These are phyloP conservation scores for Astropecten irregularis DNA, from an alignment of 53 echinoderm and acorn worm species.

Conservation along the genomic window DNA sequence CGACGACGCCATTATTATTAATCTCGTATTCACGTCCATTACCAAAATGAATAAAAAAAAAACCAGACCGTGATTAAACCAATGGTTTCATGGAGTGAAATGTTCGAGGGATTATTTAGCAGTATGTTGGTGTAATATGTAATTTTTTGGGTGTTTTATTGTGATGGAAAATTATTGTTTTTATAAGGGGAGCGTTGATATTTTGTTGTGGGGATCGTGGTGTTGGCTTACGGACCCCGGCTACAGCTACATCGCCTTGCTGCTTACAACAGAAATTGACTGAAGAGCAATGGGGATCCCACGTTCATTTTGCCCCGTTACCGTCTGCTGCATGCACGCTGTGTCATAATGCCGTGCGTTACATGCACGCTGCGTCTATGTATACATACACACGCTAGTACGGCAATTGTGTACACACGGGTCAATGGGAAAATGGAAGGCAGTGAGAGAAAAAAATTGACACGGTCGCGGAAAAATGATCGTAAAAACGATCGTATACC, in stretches of 20 bases:
- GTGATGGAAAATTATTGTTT: too few relatives aligned
- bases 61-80: too few relatives aligned
- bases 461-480: background rate
- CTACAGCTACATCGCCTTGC: constrained; percentile 2
- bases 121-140: too few relatives aligned
- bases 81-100: too few relatives aligned
- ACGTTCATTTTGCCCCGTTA: constrained; percentile 17
- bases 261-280: constrained; percentile 25
- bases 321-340: background rate
- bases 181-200: too few relatives aligned
- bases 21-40: constrained; percentile 29
- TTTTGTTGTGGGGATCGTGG: too few relatives aligned
- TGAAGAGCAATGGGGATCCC: constrained; percentile 11
- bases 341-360: background rate
- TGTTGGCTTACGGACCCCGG: constrained; percentile 31
- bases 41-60: too few relatives aligned
- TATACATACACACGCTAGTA: background rate
- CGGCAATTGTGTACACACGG: background rate
- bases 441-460: constrained; percentile 32
- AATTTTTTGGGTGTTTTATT: too few relatives aligned
- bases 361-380: background rate
- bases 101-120: too few relatives aligned
- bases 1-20: constrained; percentile 49
- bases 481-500: background rate
- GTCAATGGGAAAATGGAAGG: background rate